Evolutionary conservation across 2,113 vertebrate species (phyloP).

Genomic region (Rana temporaria): DNA sequence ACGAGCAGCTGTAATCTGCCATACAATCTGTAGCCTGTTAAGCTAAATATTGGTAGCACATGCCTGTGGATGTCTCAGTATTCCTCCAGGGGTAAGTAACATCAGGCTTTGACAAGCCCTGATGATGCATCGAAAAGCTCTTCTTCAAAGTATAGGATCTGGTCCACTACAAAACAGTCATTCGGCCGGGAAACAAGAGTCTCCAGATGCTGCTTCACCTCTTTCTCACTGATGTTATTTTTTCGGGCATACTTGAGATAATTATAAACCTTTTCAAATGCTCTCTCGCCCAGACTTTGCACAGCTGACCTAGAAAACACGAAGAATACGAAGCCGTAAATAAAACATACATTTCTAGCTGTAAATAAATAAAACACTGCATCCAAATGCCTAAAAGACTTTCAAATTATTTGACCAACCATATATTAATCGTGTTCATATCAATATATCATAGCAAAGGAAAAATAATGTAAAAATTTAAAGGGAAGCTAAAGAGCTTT

Average conservation of each 20-base stretch:
- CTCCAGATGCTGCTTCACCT: constrained; percentile 66
- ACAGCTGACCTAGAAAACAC: constrained; percentile 70
- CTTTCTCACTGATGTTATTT: constrained; percentile 65
- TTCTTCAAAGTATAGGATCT: constrained; percentile 83
- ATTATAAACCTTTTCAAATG: constrained; percentile 76
- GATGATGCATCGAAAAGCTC: constrained; percentile 64
- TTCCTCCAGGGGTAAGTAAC: constrained; percentile 7
- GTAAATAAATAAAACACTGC: too few relatives aligned
- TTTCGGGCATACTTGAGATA: constrained; percentile 73
- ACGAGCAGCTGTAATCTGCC: constrained; percentile 19
- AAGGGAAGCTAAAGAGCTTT: too few relatives aligned
- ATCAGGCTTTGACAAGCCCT: background rate
- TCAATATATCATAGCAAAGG: too few relatives aligned
- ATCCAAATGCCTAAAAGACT: too few relatives aligned
- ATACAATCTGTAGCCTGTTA: constrained; percentile 5
- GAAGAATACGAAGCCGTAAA: background rate
- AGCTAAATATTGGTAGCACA: constrained; percentile 12
- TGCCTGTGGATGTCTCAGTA: background rate
- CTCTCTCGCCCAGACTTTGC: constrained; percentile 71
- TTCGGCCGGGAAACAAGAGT: constrained; percentile 68
- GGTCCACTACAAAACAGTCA: constrained; percentile 81
- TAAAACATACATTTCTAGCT: too few relatives aligned
- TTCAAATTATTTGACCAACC: too few relatives aligned
- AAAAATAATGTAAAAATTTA: too few relatives aligned
- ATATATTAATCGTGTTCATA: too few relatives aligned